Evolutionary conservation across 2,888 invertebrate genomes (phyloP).

Genomic region (Rhyacophila evoluta): DNA sequence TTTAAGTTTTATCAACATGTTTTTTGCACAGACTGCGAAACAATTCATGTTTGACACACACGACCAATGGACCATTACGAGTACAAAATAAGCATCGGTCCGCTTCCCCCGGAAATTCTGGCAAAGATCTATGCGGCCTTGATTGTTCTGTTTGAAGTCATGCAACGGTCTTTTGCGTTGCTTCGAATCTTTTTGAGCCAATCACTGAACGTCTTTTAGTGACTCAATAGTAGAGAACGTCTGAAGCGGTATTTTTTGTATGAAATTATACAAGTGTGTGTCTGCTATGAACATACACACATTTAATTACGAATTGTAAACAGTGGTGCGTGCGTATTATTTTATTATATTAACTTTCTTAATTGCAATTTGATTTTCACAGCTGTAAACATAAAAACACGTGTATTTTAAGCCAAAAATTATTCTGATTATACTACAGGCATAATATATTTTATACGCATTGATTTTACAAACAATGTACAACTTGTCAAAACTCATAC

Average conservation of each 20-base stretch:
- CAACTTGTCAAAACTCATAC: no score
- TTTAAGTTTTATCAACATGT: no score
- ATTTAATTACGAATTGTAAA: not conserved
- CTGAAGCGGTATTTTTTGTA: not conserved
- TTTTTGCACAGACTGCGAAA: no score
- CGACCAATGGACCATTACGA: not conserved
- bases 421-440: no score
- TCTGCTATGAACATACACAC: not conserved
- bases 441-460: no score
- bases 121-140: conserved; percentile 1
- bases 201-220: not conserved
- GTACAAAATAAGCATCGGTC: not conserved
- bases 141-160: not conserved
- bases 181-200: not conserved
- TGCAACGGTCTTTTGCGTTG: not conserved
- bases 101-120: conserved; percentile 6
- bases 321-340: not conserved
- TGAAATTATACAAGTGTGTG: not conserved
- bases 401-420: not conserved
- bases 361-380: not conserved
- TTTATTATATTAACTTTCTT: not conserved
- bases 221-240: not conserved
- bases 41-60: no score
- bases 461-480: no score
- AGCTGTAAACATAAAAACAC: not conserved